These are phyloP conservation scores for Ceratina australensis DNA, from an alignment of 1,140 invertebrate species.

Conservation along the genomic window DNA sequence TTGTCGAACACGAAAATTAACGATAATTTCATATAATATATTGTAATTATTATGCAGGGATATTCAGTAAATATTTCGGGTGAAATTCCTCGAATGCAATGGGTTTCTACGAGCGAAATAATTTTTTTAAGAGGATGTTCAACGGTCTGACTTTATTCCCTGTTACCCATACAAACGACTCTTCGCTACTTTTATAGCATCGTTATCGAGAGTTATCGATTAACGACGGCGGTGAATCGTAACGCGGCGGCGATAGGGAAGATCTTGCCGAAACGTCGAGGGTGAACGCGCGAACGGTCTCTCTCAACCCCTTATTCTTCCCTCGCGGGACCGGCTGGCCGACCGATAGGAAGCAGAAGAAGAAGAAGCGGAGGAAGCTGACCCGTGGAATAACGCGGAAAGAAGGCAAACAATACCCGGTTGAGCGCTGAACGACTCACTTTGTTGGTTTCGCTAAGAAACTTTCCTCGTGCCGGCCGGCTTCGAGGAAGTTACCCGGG, in stretches of 20 bases:
- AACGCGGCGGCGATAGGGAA: not conserved
- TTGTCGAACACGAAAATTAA: too few species aligned
- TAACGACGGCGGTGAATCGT: not conserved
- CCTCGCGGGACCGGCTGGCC: not conserved
- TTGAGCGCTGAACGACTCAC: constrained; percentile 44
- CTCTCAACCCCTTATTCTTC: not conserved
- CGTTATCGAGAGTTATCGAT: constrained; percentile 4
- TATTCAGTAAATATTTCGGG: too few species aligned
- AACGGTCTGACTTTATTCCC: too few species aligned
- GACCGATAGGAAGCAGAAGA: too few species aligned
- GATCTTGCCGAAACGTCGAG: not conserved
- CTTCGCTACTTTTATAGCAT: not conserved
- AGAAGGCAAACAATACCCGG: constrained; percentile 52
- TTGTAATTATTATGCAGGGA: too few species aligned
- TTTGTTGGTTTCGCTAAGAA: constrained; percentile 52
- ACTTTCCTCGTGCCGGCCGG: constrained; percentile 48
- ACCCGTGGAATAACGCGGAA: constrained; percentile 46
- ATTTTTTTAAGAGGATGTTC: too few species aligned
- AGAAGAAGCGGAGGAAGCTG: constrained; percentile 24
- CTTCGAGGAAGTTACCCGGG: constrained; percentile 52
- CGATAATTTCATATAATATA: too few species aligned
- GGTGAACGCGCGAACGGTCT: not conserved
- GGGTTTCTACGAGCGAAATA: too few species aligned
- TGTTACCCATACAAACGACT: too few species aligned
- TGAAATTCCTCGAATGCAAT: too few species aligned